Conservation (phyloP, 2,113 vertebrate genomes). For the Scomber scombrus region DNA sequence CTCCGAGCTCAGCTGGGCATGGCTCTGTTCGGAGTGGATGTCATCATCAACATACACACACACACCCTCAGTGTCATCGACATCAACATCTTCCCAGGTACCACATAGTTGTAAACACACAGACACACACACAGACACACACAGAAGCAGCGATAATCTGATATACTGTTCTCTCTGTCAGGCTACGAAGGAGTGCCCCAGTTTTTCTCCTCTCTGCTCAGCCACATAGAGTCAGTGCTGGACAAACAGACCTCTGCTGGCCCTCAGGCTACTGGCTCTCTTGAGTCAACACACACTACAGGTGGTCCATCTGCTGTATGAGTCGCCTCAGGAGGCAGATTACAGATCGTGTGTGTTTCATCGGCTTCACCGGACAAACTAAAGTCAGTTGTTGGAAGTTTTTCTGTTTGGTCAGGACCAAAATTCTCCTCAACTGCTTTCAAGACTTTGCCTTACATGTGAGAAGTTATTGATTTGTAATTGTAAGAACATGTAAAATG, state of each 20-base stretch:
- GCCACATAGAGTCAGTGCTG: constrained; percentile 79
- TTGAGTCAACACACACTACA: not conserved
- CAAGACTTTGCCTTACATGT: not conserved
- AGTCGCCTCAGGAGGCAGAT: not conserved
- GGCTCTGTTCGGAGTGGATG: constrained; percentile 85
- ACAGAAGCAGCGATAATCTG: not conserved
- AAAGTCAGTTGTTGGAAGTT: not conserved
- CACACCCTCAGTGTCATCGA: constrained; percentile 83
- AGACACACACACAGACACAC: not conserved
- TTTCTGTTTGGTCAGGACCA: not conserved
- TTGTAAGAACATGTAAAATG: not conserved
- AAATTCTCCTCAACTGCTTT: not conserved
- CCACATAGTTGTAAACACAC: not conserved
- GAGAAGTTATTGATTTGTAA: constrained; percentile 13
- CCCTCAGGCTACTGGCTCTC: constrained; percentile 1
- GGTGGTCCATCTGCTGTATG: constrained; percentile 12
- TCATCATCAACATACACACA: constrained; percentile 82
- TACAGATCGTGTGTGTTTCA: not conserved
- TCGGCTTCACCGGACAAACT: not conserved
- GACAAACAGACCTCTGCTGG: constrained; percentile 37
- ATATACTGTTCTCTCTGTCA: constrained; percentile 31
- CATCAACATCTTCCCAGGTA: constrained; percentile 87
- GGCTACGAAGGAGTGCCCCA: constrained; percentile 86
- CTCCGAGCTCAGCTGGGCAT: constrained; percentile 80
- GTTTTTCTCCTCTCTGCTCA: constrained; percentile 83